These are phyloP conservation scores for Helostoma temminkii DNA, from an alignment of 2,797 vertebrate genomes.

Conservation along the genomic window DNA sequence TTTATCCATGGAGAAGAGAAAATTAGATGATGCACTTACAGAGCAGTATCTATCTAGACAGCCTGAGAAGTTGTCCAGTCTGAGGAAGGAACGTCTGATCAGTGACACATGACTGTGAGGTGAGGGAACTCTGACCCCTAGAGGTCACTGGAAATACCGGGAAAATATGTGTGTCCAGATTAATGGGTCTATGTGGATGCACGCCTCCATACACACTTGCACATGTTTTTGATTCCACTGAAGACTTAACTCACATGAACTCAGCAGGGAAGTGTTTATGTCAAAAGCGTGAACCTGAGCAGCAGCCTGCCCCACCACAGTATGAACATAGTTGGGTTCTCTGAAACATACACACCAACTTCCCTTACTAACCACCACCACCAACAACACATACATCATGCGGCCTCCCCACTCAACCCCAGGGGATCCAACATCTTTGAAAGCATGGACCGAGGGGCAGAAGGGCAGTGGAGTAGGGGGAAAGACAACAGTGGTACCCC, in stretches of 20 bases:
- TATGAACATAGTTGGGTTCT: conserved; percentile 20
- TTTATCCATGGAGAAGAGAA: conserved; percentile 33
- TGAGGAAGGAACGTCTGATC: conserved; percentile 23
- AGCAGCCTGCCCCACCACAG: conserved; percentile 35
- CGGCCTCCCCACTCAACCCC: conserved; percentile 22
- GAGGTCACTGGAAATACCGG: conserved; percentile 63
- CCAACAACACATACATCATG: conserved; percentile 1
- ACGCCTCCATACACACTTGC: conserved; percentile 10
- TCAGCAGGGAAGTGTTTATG: conserved; percentile 39
- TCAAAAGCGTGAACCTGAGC: conserved; percentile 34
- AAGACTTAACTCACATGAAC: conserved; percentile 29
- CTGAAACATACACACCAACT: conserved; percentile 28
- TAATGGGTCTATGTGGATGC: conserved; percentile 8
- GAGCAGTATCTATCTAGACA: conserved; percentile 16
- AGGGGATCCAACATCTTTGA: conserved; percentile 62
- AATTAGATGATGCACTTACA: conserved; percentile 48
- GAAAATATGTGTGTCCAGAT: conserved; percentile 14
- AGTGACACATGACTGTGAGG: conserved; percentile 41
- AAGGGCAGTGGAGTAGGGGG: conserved; percentile 57
- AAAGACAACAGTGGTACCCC: conserved; percentile 78
- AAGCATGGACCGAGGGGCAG: conserved; percentile 52
- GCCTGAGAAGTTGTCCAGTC: conserved; percentile 21
- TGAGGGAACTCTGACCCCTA: conserved; percentile 76
- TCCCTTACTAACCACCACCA: conserved; percentile 8
- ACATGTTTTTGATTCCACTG: conserved; percentile 36